phyloP scores from a whole-genome alignment of 2,888 invertebrate species.

The Drosophila koepferae region DNA sequence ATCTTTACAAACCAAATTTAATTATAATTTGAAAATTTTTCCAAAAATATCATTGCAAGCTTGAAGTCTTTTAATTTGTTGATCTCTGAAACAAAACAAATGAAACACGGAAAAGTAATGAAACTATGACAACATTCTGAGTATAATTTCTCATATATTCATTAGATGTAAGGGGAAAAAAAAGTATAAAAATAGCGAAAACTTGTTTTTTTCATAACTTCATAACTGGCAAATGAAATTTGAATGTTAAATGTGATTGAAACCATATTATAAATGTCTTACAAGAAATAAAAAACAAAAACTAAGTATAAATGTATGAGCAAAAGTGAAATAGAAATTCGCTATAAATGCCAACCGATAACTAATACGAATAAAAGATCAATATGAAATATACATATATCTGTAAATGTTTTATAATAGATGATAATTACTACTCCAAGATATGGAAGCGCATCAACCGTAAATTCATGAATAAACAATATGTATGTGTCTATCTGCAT shows the following conservation, averaged over 20 bases:
- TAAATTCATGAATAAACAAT: background rate
- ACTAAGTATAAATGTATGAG: background rate
- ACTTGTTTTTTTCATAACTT: conserved; percentile 3
- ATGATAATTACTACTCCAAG: conserved; percentile 9
- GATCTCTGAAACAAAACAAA: conserved; percentile 38
- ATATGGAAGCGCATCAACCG: conserved; percentile 3
- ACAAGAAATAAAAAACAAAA: conserved; percentile 3
- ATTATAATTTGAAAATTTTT: background rate
- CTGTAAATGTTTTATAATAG: conserved; percentile 9
- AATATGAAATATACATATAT: conserved; percentile 8
- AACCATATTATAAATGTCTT: conserved; percentile 19
- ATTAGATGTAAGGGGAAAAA: conserved; percentile 26
- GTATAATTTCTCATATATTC: conserved; percentile 29
- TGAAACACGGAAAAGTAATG: conserved; percentile 1
- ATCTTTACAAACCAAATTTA: conserved; percentile 6
- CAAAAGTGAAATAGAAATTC: background rate
- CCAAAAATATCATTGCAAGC: background rate
- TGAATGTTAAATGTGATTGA: conserved; percentile 54
- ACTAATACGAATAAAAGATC: background rate
- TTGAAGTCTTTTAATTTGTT: conserved; percentile 19
- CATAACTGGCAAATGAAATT: conserved; percentile 33
- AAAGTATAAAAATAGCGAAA: conserved; percentile 2
- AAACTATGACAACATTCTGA: conserved; percentile 20
- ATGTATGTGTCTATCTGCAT: background rate
- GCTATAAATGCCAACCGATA: conserved; percentile 4